These are phyloP conservation scores for Danio choprae DNA, from an alignment of 2,797 vertebrate species.

Conservation along the genomic window DNA sequence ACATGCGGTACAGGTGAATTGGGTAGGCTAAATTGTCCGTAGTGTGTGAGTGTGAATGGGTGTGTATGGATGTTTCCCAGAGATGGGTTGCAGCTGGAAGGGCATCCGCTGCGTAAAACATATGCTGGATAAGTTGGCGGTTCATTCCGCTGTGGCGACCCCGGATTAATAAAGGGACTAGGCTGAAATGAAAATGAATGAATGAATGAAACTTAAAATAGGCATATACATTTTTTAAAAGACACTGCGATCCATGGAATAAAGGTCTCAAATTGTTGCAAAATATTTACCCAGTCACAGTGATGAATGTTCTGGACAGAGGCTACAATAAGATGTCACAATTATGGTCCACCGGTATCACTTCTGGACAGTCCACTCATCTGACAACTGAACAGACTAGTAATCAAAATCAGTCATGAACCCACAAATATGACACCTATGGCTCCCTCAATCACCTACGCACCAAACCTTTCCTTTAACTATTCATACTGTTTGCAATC, in stretches of 20 bases:
- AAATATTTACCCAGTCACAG: neutral
- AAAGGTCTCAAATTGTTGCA: neutral
- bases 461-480: slow-evolving; percentile 27
- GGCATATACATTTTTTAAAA: neutral
- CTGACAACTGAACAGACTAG: slow-evolving; percentile 14
- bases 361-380: slow-evolving; percentile 5
- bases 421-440: slow-evolving; percentile 39
- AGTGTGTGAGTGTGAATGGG: no score
- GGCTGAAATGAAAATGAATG: no score
- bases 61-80: no score
- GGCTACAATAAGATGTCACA: neutral
- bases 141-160: no score
- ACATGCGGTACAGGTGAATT: no score
- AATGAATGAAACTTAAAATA: no score
- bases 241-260: neutral
- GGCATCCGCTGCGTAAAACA: no score
- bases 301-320: neutral
- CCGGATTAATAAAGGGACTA: no score
- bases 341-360: neutral
- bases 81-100: no score
- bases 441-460: slow-evolving; percentile 17
- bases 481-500: slow-evolving; percentile 51
- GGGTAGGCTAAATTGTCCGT: no score
- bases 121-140: no score
- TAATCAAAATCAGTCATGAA: slow-evolving; percentile 36